Percentiles rank a stretch among this genome's conserved stretches.
phyloP scores from a whole-genome alignment of 1,140 invertebrate genomes.

The Microplitis demolitor region DNA sequence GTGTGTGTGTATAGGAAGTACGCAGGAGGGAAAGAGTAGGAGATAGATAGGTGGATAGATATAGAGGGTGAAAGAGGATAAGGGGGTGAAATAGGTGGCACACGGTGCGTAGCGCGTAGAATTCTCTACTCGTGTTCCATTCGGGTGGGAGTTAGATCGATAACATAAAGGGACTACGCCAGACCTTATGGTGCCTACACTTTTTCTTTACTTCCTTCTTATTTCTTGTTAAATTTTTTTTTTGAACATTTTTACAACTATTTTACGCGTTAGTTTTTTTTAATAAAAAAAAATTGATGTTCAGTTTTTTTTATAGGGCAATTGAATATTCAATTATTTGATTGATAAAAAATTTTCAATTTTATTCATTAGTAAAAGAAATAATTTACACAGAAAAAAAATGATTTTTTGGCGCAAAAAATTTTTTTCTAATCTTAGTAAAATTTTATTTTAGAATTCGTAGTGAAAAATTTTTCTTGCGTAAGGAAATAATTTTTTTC shows the following conservation, averaged over 20 bases:
- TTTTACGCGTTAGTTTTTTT: no score
- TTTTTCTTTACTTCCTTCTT: constrained; percentile 31
- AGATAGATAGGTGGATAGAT: constrained; percentile 5
- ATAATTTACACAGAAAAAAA: no score
- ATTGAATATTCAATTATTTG: no score
- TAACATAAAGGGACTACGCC: constrained; percentile 48
- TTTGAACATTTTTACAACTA: background rate
- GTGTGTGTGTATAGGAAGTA: background rate
- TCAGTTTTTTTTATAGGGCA: no score
- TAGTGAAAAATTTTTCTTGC: no score
- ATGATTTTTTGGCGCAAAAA: no score
- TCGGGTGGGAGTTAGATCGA: constrained; percentile 49
- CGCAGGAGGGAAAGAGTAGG: background rate
- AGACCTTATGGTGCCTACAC: constrained; percentile 53
- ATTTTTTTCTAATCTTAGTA: no score
- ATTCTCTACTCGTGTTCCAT: constrained; percentile 22
- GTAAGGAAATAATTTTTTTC: background rate
- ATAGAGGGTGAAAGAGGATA: background rate
- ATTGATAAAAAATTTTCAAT: no score
- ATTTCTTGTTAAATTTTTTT: constrained; percentile 29
- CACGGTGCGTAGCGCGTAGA: constrained; percentile 37
- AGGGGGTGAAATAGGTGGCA: constrained; percentile 34
- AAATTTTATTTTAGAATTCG: no score
- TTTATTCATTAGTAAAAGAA: no score
- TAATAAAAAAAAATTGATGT: no score